These are phyloP conservation scores for Thymelicus sylvestris DNA, from an alignment of 2,888 invertebrate genomes.

Conservation along the genomic window DNA sequence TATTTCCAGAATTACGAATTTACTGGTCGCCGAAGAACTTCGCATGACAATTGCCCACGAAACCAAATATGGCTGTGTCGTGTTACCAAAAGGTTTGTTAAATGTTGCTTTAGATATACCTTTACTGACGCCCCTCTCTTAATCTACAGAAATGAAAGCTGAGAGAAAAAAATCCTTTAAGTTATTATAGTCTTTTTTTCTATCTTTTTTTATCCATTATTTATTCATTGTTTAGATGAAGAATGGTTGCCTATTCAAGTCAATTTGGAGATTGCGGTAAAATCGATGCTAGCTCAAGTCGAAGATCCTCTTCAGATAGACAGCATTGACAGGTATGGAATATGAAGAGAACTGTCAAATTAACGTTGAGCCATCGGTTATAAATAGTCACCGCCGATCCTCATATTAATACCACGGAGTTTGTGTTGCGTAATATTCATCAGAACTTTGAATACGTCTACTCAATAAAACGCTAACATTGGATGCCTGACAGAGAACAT, in stretches of 20 bases:
- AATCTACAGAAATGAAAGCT: too few relatives aligned
- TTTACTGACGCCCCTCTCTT: too few relatives aligned
- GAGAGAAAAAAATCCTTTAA: too few relatives aligned
- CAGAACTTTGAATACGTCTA: too few relatives aligned
- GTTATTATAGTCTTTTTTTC: too few relatives aligned
- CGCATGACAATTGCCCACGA: constrained; percentile 80
- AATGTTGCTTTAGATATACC: not conserved
- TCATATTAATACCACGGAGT: too few relatives aligned
- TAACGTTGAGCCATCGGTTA: too few relatives aligned
- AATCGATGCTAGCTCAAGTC: constrained; percentile 63
- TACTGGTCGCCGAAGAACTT: constrained; percentile 90
- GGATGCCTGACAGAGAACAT: too few relatives aligned
- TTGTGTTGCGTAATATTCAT: too few relatives aligned
- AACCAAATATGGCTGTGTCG: constrained; percentile 63
- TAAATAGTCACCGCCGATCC: too few relatives aligned
- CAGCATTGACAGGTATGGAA: constrained; percentile 66
- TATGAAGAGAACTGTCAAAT: too few relatives aligned
- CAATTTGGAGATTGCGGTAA: constrained; percentile 54
- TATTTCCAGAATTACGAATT: constrained; percentile 74
- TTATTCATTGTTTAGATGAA: constrained; percentile 50
- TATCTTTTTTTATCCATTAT: not conserved
- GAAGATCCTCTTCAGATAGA: constrained; percentile 60
- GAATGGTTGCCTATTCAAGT: constrained; percentile 65
- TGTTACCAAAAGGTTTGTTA: constrained; percentile 21
- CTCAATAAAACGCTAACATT: too few relatives aligned